These are phyloP conservation scores for Drosophila robusta DNA, from an alignment of 2,888 invertebrate genomes.

Conservation along the genomic window DNA sequence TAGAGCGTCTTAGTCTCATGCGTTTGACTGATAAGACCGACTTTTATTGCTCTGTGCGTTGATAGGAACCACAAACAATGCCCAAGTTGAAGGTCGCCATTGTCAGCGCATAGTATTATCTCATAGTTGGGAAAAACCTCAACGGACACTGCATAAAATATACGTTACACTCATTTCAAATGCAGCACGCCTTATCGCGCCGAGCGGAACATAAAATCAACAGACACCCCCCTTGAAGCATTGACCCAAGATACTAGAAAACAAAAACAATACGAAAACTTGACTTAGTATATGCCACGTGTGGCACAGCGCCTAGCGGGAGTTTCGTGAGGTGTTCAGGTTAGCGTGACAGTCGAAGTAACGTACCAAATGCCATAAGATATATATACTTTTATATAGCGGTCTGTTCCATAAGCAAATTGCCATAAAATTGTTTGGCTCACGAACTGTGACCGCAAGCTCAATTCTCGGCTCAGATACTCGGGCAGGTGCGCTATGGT, in stretches of 20 bases:
- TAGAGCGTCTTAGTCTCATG: background rate
- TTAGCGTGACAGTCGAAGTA: slow-evolving; percentile 71
- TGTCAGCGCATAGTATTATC: slow-evolving; percentile 42
- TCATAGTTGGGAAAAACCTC: slow-evolving; percentile 48
- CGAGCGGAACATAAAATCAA: slow-evolving; percentile 60
- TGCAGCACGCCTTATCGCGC: slow-evolving; percentile 70
- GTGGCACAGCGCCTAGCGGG: slow-evolving; percentile 30
- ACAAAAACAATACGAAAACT: slow-evolving; percentile 44
- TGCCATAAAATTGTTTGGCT: slow-evolving; percentile 73
- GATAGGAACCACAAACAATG: slow-evolving; percentile 37
- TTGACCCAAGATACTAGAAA: slow-evolving; percentile 44
- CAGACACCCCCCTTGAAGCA: slow-evolving; percentile 39
- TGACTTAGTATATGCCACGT: slow-evolving; percentile 61
- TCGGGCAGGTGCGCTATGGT: slow-evolving; percentile 68
- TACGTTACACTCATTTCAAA: slow-evolving; percentile 80
- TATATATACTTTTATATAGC: slow-evolving; percentile 31
- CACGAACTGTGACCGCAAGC: slow-evolving; percentile 77
- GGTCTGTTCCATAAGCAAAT: slow-evolving; percentile 62
- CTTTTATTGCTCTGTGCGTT: slow-evolving; percentile 25
- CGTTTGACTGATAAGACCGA: slow-evolving; percentile 31
- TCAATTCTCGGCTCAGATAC: slow-evolving; percentile 44
- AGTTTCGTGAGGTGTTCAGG: slow-evolving; percentile 40
- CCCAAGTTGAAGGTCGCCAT: slow-evolving; percentile 69
- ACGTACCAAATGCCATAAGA: slow-evolving; percentile 58
- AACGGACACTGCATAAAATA: slow-evolving; percentile 71